Base-by-base conservation (phyloP, 1,140 invertebrate genomes). In the Formica selysi region DNA sequence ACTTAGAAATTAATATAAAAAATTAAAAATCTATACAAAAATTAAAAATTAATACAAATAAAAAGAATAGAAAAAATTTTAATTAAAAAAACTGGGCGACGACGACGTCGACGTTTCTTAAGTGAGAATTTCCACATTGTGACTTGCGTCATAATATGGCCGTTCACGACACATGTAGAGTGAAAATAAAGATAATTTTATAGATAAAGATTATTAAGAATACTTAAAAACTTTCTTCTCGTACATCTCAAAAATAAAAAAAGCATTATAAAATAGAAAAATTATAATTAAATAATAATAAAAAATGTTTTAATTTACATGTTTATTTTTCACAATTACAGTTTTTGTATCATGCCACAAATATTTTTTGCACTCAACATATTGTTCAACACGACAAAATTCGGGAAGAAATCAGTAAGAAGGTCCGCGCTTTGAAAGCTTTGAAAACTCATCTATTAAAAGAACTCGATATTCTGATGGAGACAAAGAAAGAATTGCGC, bases 281-380 rank as follows among this genome's bases (percentile, higher is more conserved):
- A n/a, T 36, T 73, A 19, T 13, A 11, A 61, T 81, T 19, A 10
- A 26, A 73, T 13, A 68, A 67, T 8, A 36, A 71, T 51, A 1
- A 10, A 19, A 48, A 70, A 32, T 48, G 38, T 70, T 19, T 51
- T 19, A 51, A 51, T 16, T 48, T 11, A 48, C 13, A 0, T 22
- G 36, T 74, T 51, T 38, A 3, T 13, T 48, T 67, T 79, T 79
- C 44, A 0, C 16, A 57, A 16, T 86, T 88, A 62, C 36, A 90
- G 87, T 76, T 98, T 11, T 93, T 98, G 0, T 97, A 96, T 78
- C 96, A 97, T 81, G 96, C 97, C 2, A 97, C 97, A 0, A 96
- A 97, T 89, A 96, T 97, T 1, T 97, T 98, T 64, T 96, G 97
- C 19, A 96, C 96, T 54, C 96, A 98, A 91, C 97, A 98, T 92